phyloP scores from a whole-genome alignment of 2,113 vertebrate species.

The Zosterops hypoxanthus region DNA sequence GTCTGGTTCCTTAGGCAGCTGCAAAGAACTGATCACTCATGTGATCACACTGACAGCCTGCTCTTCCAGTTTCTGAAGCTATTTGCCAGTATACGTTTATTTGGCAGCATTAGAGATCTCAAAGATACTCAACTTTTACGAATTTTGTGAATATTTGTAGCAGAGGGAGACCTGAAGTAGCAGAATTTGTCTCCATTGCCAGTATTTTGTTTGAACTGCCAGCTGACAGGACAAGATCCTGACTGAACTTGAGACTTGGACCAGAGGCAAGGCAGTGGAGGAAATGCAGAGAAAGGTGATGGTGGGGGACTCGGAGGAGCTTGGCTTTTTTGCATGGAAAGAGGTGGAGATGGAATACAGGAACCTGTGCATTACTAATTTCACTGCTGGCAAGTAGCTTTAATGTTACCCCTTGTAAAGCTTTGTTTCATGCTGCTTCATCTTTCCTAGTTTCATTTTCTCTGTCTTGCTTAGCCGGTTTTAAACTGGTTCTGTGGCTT shows the following conservation, averaged over 20 bases:
- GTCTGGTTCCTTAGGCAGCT: neutral
- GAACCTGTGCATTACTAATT: neutral
- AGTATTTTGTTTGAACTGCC: neutral
- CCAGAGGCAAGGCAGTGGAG: neutral
- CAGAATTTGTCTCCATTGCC: neutral
- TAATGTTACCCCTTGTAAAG: neutral
- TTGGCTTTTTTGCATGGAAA: neutral
- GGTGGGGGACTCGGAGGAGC: neutral
- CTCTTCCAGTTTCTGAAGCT: neutral
- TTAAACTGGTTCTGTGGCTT: slow-evolving; percentile 65
- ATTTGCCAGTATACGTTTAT: neutral
- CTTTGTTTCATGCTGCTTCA: neutral
- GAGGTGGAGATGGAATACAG: neutral
- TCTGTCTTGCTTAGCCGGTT: slow-evolving; percentile 26
- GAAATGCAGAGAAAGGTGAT: neutral
- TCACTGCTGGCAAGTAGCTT: neutral
- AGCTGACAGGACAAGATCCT: neutral
- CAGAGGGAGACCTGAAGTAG: neutral
- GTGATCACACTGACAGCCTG: neutral
- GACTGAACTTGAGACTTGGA: neutral
- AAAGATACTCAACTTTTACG: neutral
- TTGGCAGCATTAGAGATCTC: neutral
- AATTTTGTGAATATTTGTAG: neutral
- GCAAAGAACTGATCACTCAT: neutral
- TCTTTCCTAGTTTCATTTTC: slow-evolving; percentile 1